Percentiles rank a stretch among this genome's conserved stretches.
Evolutionary conservation across 2,797 vertebrate species (phyloP).

Genomic region (Tinamus major): DNA sequence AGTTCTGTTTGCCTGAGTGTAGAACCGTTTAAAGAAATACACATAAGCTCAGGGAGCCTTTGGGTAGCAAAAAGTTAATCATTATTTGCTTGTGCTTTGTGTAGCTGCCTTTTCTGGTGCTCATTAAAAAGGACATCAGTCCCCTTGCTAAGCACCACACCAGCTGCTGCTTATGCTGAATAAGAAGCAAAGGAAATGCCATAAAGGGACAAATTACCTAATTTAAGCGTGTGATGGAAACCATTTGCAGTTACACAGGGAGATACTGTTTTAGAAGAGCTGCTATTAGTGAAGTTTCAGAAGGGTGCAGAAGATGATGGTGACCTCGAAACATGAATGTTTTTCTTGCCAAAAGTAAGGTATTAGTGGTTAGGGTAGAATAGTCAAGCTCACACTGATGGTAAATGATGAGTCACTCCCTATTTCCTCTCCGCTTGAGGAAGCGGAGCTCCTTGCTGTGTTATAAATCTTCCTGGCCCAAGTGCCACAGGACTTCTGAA

Average conservation of each 20-base stretch:
- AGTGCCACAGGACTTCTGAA: not conserved
- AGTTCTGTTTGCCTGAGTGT: conserved; percentile 1
- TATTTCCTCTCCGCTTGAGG: not conserved
- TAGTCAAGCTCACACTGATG: not conserved
- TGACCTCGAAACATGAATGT: conserved; percentile 5
- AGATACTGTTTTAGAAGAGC: conserved; percentile 1
- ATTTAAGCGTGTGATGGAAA: not conserved
- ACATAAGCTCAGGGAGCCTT: not conserved
- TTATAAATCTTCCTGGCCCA: conserved; percentile 41
- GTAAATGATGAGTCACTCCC: conserved; percentile 38
- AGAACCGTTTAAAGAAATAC: conserved; percentile 10
- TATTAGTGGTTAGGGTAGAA: conserved; percentile 2
- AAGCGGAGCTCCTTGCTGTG: conserved; percentile 14
- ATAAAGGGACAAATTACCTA: conserved; percentile 1
- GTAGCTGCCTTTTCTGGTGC: conserved; percentile 29
- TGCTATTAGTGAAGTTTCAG: conserved; percentile 24
- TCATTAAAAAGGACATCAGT: conserved; percentile 60
- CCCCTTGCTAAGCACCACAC: conserved; percentile 27
- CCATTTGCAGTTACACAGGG: conserved; percentile 13
- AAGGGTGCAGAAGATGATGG: not conserved
- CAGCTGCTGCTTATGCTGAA: conserved; percentile 56
- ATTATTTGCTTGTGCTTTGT: conserved; percentile 37
- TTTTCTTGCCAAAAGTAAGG: conserved; percentile 20
- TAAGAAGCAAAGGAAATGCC: conserved; percentile 40
- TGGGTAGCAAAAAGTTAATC: conserved; percentile 50